Evolutionary conservation across 2,888 invertebrate genomes (phyloP).

Genomic region (Melanargia galathea): DNA sequence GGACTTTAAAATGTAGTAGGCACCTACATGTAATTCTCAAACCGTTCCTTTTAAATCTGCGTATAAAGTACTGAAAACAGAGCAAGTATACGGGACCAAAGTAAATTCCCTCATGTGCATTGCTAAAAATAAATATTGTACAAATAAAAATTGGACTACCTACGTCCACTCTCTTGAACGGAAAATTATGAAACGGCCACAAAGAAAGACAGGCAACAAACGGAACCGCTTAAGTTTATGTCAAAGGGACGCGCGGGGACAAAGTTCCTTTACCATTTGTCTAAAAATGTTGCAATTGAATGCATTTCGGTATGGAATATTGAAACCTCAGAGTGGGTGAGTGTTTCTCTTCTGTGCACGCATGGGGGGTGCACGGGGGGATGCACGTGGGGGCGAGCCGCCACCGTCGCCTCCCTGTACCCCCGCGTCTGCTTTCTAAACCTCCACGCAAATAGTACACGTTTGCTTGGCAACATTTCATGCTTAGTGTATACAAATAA

Average conservation of each 20-base stretch:
- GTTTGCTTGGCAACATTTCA: slow-evolving; percentile 82
- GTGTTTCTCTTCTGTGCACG: slow-evolving; percentile 71
- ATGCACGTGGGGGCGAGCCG: slow-evolving; percentile 46
- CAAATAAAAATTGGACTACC: slow-evolving; percentile 38
- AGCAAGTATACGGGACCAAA: neutral
- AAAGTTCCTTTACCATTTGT: slow-evolving; percentile 55
- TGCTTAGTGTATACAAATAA: slow-evolving; percentile 82
- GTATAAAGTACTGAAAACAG: neutral
- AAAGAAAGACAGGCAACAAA: slow-evolving; percentile 50
- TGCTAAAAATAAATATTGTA: slow-evolving; percentile 15
- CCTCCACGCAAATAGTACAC: slow-evolving; percentile 81
- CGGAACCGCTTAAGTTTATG: slow-evolving; percentile 58
- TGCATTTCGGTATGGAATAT: slow-evolving; percentile 78
- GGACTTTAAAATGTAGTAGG: no score
- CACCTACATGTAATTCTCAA: no score
- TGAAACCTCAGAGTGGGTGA: slow-evolving; percentile 75
- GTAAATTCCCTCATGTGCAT: slow-evolving; percentile 7
- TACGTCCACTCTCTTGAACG: slow-evolving; percentile 41
- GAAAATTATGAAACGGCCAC: slow-evolving; percentile 47
- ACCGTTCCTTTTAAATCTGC: slow-evolving; percentile 1
- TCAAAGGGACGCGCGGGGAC: slow-evolving; percentile 48
- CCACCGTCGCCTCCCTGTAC: slow-evolving; percentile 51
- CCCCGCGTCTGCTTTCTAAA: slow-evolving; percentile 74
- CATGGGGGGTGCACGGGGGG: slow-evolving; percentile 55
- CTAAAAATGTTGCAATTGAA: slow-evolving; percentile 74